Percentiles rank a stretch among this genome's conserved stretches.
phyloP scores from a whole-genome alignment of 2,888 invertebrate species.

The Scrobipalpa atriplicella region DNA sequence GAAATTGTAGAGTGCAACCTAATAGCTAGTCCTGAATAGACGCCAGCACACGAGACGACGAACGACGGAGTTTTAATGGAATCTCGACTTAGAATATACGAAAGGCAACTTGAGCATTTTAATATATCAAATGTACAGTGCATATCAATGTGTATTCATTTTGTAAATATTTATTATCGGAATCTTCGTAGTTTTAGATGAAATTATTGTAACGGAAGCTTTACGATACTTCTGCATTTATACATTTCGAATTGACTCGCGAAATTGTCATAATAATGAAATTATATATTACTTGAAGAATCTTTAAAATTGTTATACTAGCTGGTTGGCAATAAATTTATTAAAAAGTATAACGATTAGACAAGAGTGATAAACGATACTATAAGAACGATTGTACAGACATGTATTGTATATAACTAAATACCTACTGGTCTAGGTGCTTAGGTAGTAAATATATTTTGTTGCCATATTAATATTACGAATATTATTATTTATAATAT shows the following conservation, averaged over 20 bases:
- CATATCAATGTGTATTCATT: constrained; percentile 74
- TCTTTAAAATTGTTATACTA: constrained; percentile 66
- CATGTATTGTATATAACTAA: constrained; percentile 75
- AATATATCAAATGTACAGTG: constrained; percentile 65
- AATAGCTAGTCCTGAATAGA: constrained; percentile 57
- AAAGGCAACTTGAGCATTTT: constrained; percentile 49
- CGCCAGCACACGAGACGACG: constrained; percentile 36
- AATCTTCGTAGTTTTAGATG: constrained; percentile 55
- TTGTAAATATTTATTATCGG: constrained; percentile 73
- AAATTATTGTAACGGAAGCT: constrained; percentile 52
- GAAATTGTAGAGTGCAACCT: constrained; percentile 31
- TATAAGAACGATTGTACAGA: constrained; percentile 69
- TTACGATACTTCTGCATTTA: constrained; percentile 66
- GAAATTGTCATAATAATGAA: constrained; percentile 49
- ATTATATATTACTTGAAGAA: constrained; percentile 41
- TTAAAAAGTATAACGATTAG: constrained; percentile 68
- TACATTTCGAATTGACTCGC: constrained; percentile 50
- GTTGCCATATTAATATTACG: constrained; percentile 82
- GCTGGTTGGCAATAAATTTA: constrained; percentile 77
- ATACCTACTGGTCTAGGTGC: constrained; percentile 76
- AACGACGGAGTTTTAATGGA: constrained; percentile 37
- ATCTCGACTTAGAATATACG: constrained; percentile 38
- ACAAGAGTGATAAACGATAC: constrained; percentile 46
- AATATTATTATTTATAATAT: constrained; percentile 78
- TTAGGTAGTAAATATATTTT: constrained; percentile 79